A percentile compares a stretch with the other conserved stretches of the same genome.
These are phyloP conservation scores for Caiman crocodilus DNA, from an alignment of 2,797 vertebrate genomes.

Conservation along the genomic window DNA sequence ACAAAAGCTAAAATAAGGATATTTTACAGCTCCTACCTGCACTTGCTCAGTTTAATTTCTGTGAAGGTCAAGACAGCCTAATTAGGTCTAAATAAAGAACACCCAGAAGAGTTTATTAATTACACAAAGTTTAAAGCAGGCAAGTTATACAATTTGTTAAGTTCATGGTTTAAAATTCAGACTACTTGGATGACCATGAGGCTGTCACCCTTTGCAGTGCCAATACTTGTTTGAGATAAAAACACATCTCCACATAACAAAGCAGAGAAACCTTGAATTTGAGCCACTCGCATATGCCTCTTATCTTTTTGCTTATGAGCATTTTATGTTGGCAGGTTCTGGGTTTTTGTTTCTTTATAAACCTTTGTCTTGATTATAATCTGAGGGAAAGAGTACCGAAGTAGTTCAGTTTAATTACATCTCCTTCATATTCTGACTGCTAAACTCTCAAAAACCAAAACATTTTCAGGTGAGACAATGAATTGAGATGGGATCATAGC, in stretches of 20 bases:
- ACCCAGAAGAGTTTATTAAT: conserved; percentile 59
- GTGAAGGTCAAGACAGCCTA: conserved; percentile 65
- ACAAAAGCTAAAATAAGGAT: conserved; percentile 65
- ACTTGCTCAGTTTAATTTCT: conserved; percentile 32
- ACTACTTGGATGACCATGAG: neutral
- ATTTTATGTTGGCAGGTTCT: neutral
- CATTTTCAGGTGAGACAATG: conserved; percentile 45
- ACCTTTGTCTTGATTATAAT: neutral
- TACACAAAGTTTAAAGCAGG: conserved; percentile 16
- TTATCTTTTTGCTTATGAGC: neutral
- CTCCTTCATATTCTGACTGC: conserved; percentile 17
- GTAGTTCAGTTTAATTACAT: neutral
- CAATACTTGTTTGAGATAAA: neutral
- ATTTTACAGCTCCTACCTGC: conserved; percentile 28
- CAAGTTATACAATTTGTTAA: neutral
- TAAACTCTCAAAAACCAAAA: neutral
- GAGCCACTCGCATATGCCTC: neutral
- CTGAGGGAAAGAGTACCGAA: neutral
- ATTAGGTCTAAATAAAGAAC: conserved; percentile 74
- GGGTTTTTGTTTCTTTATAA: neutral
- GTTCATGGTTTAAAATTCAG: conserved; percentile 7
- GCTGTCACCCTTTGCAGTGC: neutral
- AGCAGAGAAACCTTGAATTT: neutral
- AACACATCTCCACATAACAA: neutral
- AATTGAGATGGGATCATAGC: neutral